Evolutionary conservation across 2,888 invertebrate species (phyloP).

Genomic region (Drosophila nr. medialis): DNA sequence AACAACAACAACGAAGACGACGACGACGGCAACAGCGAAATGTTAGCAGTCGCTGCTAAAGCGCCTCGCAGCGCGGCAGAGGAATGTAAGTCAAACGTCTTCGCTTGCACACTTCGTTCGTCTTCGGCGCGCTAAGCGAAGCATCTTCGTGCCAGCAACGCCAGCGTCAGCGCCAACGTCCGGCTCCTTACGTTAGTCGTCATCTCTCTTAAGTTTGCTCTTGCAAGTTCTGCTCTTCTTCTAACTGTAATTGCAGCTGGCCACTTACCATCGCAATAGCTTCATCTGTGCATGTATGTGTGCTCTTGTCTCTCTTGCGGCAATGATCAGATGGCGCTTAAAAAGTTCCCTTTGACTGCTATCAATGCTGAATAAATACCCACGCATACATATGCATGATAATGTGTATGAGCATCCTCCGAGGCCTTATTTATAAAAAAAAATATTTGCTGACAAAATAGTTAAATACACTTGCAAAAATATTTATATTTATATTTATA

Average conservation of each 20-base stretch:
- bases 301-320: neutral
- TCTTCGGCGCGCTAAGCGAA: slow-evolving; percentile 57
- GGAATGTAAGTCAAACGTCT: slow-evolving; percentile 77
- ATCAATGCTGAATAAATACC: neutral
- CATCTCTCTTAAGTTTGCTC: slow-evolving; percentile 54
- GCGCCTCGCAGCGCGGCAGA: slow-evolving; percentile 42
- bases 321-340: neutral
- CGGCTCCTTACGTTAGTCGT: neutral
- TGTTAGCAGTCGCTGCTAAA: slow-evolving; percentile 15
- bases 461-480: neutral
- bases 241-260: neutral
- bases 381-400: neutral
- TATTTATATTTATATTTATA: neutral
- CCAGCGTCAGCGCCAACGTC: slow-evolving; percentile 21
- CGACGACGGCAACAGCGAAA: slow-evolving; percentile 18
- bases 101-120: slow-evolving; percentile 45
- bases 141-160: slow-evolving; percentile 56
- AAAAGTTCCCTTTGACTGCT: neutral
- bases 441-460: neutral
- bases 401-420: too few relatives aligned
- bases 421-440: neutral
- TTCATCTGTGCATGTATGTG: neutral
- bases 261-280: neutral
- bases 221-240: slow-evolving; percentile 17
- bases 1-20: slow-evolving; percentile 8